Percentiles rank a stretch among this genome's conserved stretches.
These are phyloP conservation scores for Ellobius talpinus DNA, from an alignment of 2,113 vertebrate genomes.

Conservation along the genomic window DNA sequence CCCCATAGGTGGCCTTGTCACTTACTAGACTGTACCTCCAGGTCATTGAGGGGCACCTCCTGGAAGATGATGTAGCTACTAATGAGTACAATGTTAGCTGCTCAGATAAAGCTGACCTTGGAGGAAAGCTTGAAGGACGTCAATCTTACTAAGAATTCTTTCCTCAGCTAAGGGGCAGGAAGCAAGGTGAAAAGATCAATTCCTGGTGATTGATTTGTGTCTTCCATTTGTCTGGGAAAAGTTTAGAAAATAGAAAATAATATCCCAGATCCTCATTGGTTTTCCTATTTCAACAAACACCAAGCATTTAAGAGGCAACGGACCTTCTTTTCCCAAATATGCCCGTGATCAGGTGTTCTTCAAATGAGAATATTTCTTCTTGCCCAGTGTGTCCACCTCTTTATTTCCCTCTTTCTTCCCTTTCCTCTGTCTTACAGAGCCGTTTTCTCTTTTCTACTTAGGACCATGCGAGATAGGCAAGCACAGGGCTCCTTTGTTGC, in stretches of 20 bases:
- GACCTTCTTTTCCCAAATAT: neutral
- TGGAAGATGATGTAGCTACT: neutral
- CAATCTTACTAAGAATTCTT: slow-evolving; percentile 30
- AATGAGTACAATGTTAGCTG: neutral
- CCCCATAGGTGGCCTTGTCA: neutral
- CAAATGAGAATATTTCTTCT: neutral
- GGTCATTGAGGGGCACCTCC: neutral
- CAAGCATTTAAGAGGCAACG: neutral
- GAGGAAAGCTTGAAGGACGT: neutral
- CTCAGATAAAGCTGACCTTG: neutral
- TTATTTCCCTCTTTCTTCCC: neutral
- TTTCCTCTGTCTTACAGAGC: neutral
- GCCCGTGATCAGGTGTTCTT: neutral
- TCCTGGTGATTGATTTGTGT: neutral
- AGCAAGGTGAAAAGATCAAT: slow-evolving; percentile 33
- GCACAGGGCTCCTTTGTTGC: slow-evolving; percentile 55
- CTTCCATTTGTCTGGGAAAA: slow-evolving; percentile 21
- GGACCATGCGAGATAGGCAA: neutral
- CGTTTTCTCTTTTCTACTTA: neutral
- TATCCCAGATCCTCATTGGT: neutral
- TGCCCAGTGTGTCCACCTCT: neutral
- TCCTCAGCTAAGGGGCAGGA: neutral
- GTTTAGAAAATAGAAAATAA: neutral
- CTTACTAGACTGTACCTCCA: neutral
- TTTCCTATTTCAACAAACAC: neutral